Percentiles rank a stretch among this genome's conserved stretches.
phyloP scores from a whole-genome alignment of 64 coral and sea anemone genomes.

The Acropora tenuis region DNA sequence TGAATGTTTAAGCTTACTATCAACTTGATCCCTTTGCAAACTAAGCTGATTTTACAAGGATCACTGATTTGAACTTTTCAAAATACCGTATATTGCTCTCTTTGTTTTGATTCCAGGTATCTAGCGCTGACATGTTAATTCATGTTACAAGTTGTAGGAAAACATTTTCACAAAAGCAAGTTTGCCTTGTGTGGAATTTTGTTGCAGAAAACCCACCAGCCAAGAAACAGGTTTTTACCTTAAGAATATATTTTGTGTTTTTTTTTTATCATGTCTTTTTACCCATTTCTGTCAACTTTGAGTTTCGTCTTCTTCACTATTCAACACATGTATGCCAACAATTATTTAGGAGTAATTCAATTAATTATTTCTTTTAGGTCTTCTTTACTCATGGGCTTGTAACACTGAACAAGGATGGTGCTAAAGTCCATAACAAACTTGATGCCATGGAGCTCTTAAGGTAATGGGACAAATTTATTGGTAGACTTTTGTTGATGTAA shows the following conservation, averaged over 20 bases:
- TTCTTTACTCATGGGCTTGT: conserved; percentile 17
- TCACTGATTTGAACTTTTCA: too few species aligned
- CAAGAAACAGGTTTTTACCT: conserved; percentile 29
- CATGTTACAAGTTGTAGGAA: conserved; percentile 43
- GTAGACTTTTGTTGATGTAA: not conserved
- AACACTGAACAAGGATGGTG: conserved; percentile 1
- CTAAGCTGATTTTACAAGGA: too few species aligned
- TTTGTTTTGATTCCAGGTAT: not conserved
- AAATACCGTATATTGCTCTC: not conserved
- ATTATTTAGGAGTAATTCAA: not conserved
- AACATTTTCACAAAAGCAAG: conserved; percentile 34
- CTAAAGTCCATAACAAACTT: not conserved
- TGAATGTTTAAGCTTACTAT: too few species aligned
- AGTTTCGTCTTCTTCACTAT: not conserved
- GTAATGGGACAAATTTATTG: not conserved
- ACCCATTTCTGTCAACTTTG: not conserved
- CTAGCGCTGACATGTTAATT: conserved; percentile 10
- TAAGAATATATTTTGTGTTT: not conserved
- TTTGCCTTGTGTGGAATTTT: conserved; percentile 27
- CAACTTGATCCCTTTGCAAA: too few species aligned
- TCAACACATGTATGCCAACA: too few species aligned
- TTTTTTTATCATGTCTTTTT: not conserved
- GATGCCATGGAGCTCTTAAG: conserved; percentile 25
- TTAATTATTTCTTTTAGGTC: not conserved
- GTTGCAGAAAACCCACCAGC: not conserved